Percentiles rank a stretch among this genome's conserved stretches.
phyloP scores from a whole-genome alignment of 1,140 invertebrate species.

The Lethrus apterus region DNA sequence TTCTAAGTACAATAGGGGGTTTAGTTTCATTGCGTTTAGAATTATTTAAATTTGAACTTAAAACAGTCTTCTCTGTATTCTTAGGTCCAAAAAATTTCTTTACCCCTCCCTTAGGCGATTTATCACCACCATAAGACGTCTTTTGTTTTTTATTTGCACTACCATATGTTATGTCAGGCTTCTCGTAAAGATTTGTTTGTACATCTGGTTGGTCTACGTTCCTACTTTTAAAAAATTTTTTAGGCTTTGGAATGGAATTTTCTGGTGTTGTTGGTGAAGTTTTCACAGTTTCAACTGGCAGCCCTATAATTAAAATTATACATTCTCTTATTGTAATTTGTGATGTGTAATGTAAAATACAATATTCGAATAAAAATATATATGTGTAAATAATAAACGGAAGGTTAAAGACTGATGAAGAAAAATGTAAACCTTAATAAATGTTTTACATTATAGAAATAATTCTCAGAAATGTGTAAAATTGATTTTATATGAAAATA shows the following conservation, averaged over 20 bases:
- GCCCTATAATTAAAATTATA: not conserved
- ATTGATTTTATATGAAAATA: no score
- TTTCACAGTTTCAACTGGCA: slow-evolving; percentile 7
- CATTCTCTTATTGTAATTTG: no score
- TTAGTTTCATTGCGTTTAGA: slow-evolving; percentile 45
- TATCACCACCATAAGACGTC: slow-evolving; percentile 2
- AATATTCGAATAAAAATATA: no score
- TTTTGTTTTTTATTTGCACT: slow-evolving; percentile 25
- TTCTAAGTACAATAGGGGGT: slow-evolving; percentile 60
- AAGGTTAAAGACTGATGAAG: no score
- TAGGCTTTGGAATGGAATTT: slow-evolving; percentile 54
- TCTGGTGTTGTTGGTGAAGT: slow-evolving; percentile 3
- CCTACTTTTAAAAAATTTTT: slow-evolving; percentile 86
- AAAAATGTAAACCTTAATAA: no score
- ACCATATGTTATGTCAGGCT: slow-evolving; percentile 22
- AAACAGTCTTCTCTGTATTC: slow-evolving; percentile 35
- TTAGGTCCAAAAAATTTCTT: slow-evolving; percentile 37
- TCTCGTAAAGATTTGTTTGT: slow-evolving; percentile 23
- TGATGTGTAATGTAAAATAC: no score
- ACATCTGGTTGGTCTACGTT: slow-evolving; percentile 53
- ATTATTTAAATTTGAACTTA: slow-evolving; percentile 37
- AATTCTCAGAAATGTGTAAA: no score
- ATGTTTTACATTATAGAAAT: no score
- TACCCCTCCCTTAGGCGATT: not conserved
- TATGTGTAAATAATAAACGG: no score